These are phyloP conservation scores for Lordiphosa mommai DNA, from an alignment of 1,140 invertebrate genomes.

Conservation along the genomic window DNA sequence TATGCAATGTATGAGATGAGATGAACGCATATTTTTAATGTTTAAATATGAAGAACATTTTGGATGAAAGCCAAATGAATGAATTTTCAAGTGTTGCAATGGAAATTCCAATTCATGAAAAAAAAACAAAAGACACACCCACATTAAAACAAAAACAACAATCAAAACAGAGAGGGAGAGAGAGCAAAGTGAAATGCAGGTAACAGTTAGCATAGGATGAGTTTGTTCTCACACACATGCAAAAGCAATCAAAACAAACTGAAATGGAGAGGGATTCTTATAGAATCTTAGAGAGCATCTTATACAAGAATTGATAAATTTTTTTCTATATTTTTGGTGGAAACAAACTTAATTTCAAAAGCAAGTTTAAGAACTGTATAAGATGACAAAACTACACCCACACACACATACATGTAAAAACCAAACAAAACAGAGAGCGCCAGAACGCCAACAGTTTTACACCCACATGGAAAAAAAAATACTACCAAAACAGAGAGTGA, in stretches of 20 bases:
- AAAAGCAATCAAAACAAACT: slow-evolving; percentile 5
- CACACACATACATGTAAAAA: too few relatives aligned
- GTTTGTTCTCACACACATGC: neutral
- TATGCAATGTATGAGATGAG: slow-evolving; percentile 24
- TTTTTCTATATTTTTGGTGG: too few relatives aligned
- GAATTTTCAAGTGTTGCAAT: slow-evolving; percentile 16
- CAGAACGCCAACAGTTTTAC: neutral
- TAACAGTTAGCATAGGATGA: neutral
- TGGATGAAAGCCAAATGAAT: slow-evolving; percentile 45
- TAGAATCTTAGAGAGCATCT: too few relatives aligned
- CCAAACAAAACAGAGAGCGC: too few relatives aligned
- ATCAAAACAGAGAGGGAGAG: slow-evolving; percentile 5
- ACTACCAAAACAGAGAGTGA: neutral
- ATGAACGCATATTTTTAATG: neutral
- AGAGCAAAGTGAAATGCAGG: slow-evolving; percentile 2
- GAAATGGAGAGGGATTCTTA: too few relatives aligned
- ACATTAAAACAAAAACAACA: slow-evolving; percentile 8
- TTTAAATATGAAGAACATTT: slow-evolving; percentile 17
- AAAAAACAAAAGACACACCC: slow-evolving; percentile 37
- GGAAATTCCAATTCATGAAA: slow-evolving; percentile 8
- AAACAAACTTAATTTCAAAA: too few relatives aligned
- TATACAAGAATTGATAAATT: too few relatives aligned
- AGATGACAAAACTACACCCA: too few relatives aligned
- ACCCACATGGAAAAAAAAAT: slow-evolving; percentile 10
- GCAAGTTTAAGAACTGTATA: too few relatives aligned